Evolutionary conservation across 2,888 invertebrate species (phyloP).

Genomic region (Melinaea menophilus): DNA sequence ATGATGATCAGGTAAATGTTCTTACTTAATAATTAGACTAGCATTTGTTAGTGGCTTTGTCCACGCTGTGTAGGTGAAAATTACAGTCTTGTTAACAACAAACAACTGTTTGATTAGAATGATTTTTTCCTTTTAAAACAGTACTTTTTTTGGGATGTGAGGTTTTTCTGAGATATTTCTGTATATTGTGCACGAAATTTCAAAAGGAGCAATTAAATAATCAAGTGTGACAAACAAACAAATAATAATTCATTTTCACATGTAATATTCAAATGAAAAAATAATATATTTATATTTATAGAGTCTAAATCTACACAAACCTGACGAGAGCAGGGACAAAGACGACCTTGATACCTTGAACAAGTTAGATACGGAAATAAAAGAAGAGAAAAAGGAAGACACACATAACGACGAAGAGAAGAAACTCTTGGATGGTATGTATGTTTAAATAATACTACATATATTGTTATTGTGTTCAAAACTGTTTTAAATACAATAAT

Average conservation of each 20-base stretch:
- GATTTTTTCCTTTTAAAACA: conserved; percentile 4
- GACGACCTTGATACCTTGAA: conserved; percentile 60
- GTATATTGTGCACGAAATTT: no score
- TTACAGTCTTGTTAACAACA: no score
- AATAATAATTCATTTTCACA: no score
- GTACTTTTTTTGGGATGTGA: no score
- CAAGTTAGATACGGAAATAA: conserved; percentile 71
- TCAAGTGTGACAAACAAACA: background rate
- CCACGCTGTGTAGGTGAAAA: no score
- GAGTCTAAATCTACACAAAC: background rate
- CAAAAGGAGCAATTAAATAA: no score
- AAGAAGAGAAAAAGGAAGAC: conserved; percentile 68
- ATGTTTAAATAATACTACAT: no score
- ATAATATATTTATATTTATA: background rate
- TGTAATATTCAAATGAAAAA: background rate
- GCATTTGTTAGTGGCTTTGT: no score
- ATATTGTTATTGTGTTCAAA: no score
- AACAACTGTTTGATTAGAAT: conserved; percentile 3
- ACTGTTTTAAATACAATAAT: no score
- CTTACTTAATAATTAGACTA: background rate
- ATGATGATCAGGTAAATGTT: conserved; percentile 61
- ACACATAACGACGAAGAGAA: conserved; percentile 79
- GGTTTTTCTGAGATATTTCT: no score
- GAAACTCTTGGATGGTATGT: conserved; percentile 84
- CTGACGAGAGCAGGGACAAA: conserved; percentile 52